Percentiles rank a stretch among this genome's conserved stretches.
phyloP scores from a whole-genome alignment of 1,140 invertebrate genomes.

The Psix sp. region DNA sequence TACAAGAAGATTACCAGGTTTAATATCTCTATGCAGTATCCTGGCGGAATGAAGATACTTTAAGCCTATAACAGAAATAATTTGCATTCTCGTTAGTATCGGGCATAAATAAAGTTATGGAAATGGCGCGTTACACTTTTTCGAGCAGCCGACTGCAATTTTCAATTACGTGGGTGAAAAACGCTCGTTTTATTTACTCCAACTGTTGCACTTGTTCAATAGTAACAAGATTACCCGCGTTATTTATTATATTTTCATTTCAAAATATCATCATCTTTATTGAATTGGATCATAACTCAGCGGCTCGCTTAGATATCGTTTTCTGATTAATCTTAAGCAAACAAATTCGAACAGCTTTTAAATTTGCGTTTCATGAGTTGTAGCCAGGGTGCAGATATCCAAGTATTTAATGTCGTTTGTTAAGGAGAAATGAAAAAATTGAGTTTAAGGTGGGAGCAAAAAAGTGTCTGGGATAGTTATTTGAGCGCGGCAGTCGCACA shows the following conservation, averaged over 20 bases:
- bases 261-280: too few species aligned
- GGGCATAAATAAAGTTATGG: constrained; percentile 42
- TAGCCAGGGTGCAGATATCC: too few species aligned
- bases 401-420: neutral
- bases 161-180: constrained; percentile 31
- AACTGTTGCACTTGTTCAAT: constrained; percentile 16
- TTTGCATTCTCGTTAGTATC: constrained; percentile 54
- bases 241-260: too few species aligned
- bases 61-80: constrained; percentile 83
- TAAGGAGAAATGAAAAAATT: neutral
- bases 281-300: too few species aligned
- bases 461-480: constrained; percentile 20
- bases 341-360: too few species aligned
- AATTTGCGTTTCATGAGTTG: too few species aligned
- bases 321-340: too few species aligned
- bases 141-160: constrained; percentile 13
- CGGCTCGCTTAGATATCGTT: too few species aligned
- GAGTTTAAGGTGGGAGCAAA: neutral
- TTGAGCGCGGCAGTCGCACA: constrained; percentile 19
- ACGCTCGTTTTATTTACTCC: constrained; percentile 10
- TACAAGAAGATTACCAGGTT: constrained; percentile 98
- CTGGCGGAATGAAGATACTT: constrained; percentile 99
- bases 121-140: constrained; percentile 31
- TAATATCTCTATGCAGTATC: constrained; percentile 98
- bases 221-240: too few species aligned